Base-by-base conservation (phyloP, 2,888 invertebrate species). In the Sialis fuliginosa region DNA sequence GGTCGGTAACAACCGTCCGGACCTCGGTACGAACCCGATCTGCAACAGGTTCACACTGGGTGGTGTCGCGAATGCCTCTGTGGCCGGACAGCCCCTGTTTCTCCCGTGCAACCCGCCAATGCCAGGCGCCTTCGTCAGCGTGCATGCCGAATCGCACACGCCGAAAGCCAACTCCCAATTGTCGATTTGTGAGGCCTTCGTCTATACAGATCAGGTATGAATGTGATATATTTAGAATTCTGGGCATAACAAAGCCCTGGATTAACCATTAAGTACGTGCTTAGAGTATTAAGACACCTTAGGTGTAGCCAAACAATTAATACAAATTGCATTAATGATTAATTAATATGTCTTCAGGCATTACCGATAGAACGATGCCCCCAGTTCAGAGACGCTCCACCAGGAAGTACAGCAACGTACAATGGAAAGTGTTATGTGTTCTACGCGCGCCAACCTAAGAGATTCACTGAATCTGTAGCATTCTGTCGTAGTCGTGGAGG, bases 351-450 rank as follows among this genome's bases (percentile, higher is more conserved):
- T 22, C 2, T 35, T 35, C 69, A 84, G 69, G 90, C 90, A 0
- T 62, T 90, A 51, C 90, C 90, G 0, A 90, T 92, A 48, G 92
- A 92, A 63, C 71, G 91, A 45, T 92, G 92, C 60, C 92, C 92
- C 0, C 86, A 89, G 55, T 92, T 91, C 68, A 67, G 92, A 22
- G 91, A 92, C 58, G 91, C 91, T 61, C 91, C 91, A 0, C 89
- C 90, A 0, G 92, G 92, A 22, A 88, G 88, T 48, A 82, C 90
- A 0, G 90, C 91, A 1, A 91, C 91, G 0, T 92, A 92, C 69
- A 91, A 92, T 57, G 91, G 92, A 50, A 92, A 91, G 67, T 92
- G 92, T 61, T 92, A 92, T 65, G 87, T 90, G 50, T 92, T 92
- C 70, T 90, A 92, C 66, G 87, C 88, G 60, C 71, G 86, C 8